Percentiles rank a stretch among this genome's conserved stretches.
phyloP scores from a whole-genome alignment of 2,888 invertebrate genomes.

The Mantis religiosa region DNA sequence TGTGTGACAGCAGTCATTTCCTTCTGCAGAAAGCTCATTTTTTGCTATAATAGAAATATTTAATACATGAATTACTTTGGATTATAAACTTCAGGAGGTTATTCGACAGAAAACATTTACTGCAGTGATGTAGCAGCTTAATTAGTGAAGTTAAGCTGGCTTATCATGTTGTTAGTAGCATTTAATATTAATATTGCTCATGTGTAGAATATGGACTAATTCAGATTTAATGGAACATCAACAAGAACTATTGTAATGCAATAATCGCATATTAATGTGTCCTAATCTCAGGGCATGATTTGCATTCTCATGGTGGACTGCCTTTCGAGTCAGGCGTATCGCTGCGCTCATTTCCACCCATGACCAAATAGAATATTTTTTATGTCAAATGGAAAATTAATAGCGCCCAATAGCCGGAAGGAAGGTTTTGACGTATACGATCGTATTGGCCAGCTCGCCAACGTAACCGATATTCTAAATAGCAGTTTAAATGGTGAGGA shows the following conservation, averaged over 20 bases:
- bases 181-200: background rate
- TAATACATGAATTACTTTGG: no score
- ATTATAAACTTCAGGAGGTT: no score
- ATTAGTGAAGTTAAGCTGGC: background rate
- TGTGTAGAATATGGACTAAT: background rate
- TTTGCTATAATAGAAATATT: no score
- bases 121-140: background rate
- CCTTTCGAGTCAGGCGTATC: background rate
- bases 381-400: background rate
- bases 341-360: background rate
- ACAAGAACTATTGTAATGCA: background rate
- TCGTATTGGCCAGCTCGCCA: background rate
- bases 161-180: background rate
- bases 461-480: no score
- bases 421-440: background rate
- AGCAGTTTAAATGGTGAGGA: no score
- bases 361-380: background rate
- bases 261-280: background rate
- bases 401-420: background rate
- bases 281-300: background rate
- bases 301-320: background rate
- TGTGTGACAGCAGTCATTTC: no score
- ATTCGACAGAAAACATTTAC: no score
- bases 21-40: no score
- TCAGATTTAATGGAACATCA: background rate